These are phyloP conservation scores for Auanema sp. DNA, from an alignment of 2,888 invertebrate species.

Conservation along the genomic window DNA sequence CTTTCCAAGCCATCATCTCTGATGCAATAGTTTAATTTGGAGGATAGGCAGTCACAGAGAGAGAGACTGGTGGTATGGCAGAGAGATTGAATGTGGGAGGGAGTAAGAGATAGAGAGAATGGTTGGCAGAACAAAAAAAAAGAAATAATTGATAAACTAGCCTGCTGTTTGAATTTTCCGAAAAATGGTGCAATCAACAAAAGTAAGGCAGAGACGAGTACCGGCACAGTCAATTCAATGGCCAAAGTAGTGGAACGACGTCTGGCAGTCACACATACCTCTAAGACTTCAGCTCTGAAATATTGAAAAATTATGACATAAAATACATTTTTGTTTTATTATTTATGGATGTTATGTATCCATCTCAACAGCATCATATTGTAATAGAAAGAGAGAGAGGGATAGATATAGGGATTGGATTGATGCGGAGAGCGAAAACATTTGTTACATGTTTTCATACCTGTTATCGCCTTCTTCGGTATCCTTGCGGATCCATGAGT, in stretches of 20 bases:
- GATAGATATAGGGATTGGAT: background rate
- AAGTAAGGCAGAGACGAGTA: slow-evolving; percentile 52
- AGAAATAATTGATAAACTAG: background rate
- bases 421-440: background rate
- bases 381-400: slow-evolving; percentile 1
- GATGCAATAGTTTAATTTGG: background rate
- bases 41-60: background rate
- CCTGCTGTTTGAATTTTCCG: slow-evolving; percentile 54
- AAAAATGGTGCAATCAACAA: slow-evolving; percentile 56
- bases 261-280: slow-evolving; percentile 49
- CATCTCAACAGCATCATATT: background rate
- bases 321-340: background rate
- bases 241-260: slow-evolving; percentile 51
- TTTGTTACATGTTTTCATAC: slow-evolving; percentile 17
- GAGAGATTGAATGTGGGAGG: no score
- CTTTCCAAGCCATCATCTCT: no score
- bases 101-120: no score
- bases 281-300: slow-evolving; percentile 46
- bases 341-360: background rate
- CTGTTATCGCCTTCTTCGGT: slow-evolving; percentile 45
- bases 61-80: no score
- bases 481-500: slow-evolving; percentile 42
- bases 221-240: slow-evolving; percentile 55
- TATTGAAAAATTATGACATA: slow-evolving; percentile 4
- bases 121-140: background rate